Evolutionary conservation across 1,140 invertebrate species (phyloP).

Genomic region (Mercenaria mercenaria): DNA sequence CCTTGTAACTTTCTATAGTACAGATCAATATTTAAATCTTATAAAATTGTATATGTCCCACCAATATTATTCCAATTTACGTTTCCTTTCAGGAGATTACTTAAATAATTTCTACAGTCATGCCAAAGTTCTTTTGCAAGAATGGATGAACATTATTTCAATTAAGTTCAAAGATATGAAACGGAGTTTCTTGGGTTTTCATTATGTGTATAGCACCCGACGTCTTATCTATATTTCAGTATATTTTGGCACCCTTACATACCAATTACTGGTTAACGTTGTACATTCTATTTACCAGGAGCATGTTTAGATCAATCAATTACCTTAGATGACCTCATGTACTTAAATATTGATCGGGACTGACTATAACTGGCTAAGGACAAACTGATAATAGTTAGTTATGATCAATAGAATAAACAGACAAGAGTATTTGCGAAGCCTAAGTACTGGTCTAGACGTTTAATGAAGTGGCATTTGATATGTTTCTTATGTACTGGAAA

Average conservation of each 20-base stretch:
- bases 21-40: too few species aligned
- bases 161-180: too few species aligned
- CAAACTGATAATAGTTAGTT: slow-evolving; percentile 8
- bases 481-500: too few species aligned
- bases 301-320: neutral
- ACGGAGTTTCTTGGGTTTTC: neutral
- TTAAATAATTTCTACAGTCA: too few species aligned
- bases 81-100: too few species aligned
- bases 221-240: neutral
- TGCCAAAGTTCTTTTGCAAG: neutral
- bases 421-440: too few species aligned
- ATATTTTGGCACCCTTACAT: neutral
- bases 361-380: slow-evolving; percentile 5
- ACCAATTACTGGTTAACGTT: neutral
- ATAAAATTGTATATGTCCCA: too few species aligned
- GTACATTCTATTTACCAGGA: neutral
- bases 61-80: too few species aligned
- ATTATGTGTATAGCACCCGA: neutral
- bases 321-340: slow-evolving; percentile 29
- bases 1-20: too few species aligned
- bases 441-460: too few species aligned
- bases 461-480: too few species aligned
- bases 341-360: slow-evolving; percentile 36
- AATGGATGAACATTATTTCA: too few species aligned
- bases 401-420: neutral